A percentile compares a stretch with the other conserved stretches of the same genome.
Conservation (phyloP, 2,888 invertebrate species). For the Hoplodrina blanda region DNA sequence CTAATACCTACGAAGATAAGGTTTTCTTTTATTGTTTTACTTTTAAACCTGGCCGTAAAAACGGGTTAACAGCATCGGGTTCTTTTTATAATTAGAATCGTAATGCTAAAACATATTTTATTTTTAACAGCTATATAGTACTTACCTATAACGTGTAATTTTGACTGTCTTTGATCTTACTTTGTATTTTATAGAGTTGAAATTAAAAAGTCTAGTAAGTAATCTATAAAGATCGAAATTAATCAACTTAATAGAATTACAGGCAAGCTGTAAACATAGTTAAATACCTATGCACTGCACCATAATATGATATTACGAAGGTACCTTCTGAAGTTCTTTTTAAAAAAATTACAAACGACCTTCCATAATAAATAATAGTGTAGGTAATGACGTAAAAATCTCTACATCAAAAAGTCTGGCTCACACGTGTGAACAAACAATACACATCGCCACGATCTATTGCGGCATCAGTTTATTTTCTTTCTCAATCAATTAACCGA, state of each 20-base stretch:
- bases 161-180: background rate
- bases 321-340: background rate
- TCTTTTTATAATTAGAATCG: conserved; percentile 13
- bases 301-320: too few species aligned
- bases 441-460: conserved; percentile 54
- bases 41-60: conserved; percentile 18
- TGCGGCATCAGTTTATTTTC: conserved; percentile 54
- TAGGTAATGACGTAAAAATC: conserved; percentile 40
- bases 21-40: conserved; percentile 21
- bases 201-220: background rate
- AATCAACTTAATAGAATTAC: too few species aligned
- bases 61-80: background rate
- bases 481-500: conserved; percentile 54
- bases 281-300: too few species aligned
- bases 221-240: too few species aligned
- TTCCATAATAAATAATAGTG: conserved; percentile 30
- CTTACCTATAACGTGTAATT: background rate
- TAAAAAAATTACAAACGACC: background rate
- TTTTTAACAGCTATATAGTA: background rate
- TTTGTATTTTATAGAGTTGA: background rate
- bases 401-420: conserved; percentile 55
- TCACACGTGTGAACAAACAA: conserved; percentile 52
- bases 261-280: too few species aligned
- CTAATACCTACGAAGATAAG: background rate
- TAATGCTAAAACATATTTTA: background rate